Conservation (phyloP, 2,888 invertebrate species). For the Drosophila peninsularis region DNA sequence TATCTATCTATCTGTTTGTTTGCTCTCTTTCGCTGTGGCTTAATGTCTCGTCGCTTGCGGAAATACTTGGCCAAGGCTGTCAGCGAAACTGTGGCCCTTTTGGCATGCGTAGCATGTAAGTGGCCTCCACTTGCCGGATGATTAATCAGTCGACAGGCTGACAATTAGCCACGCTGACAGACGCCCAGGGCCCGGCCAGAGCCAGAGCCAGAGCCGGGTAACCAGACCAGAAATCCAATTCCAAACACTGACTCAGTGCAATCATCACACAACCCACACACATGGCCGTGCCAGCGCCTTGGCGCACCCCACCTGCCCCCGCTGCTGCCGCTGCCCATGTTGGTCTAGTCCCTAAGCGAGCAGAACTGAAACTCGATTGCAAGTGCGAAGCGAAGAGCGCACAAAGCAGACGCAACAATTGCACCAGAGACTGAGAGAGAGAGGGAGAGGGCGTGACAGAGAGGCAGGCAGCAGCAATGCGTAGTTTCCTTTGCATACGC, state of each 20-base stretch:
- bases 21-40: conserved; percentile 7
- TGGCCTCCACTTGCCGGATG: conserved; percentile 56
- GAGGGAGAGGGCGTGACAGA: not conserved
- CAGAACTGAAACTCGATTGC: conserved; percentile 39
- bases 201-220: not conserved
- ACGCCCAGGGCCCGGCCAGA: conserved; percentile 2
- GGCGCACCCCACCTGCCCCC: not conserved
- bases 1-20: not conserved
- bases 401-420: conserved; percentile 26
- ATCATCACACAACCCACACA: conserved; percentile 42
- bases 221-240: conserved; percentile 26
- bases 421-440: not conserved
- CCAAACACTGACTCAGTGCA: conserved; percentile 25
- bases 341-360: conserved; percentile 9
- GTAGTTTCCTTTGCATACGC: conserved; percentile 31
- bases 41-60: conserved; percentile 29
- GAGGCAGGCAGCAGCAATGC: not conserved
- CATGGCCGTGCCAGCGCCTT: conserved; percentile 25
- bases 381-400: conserved; percentile 30
- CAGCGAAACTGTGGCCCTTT: conserved; percentile 49
- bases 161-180: conserved; percentile 33
- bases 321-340: not conserved
- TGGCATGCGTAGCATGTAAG: conserved; percentile 53
- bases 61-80: conserved; percentile 57
- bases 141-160: conserved; percentile 50